A percentile compares a stretch with the other conserved stretches of the same genome.
Evolutionary conservation across 2,113 vertebrate species (phyloP).

Genomic region (Hydropotes inermis): DNA sequence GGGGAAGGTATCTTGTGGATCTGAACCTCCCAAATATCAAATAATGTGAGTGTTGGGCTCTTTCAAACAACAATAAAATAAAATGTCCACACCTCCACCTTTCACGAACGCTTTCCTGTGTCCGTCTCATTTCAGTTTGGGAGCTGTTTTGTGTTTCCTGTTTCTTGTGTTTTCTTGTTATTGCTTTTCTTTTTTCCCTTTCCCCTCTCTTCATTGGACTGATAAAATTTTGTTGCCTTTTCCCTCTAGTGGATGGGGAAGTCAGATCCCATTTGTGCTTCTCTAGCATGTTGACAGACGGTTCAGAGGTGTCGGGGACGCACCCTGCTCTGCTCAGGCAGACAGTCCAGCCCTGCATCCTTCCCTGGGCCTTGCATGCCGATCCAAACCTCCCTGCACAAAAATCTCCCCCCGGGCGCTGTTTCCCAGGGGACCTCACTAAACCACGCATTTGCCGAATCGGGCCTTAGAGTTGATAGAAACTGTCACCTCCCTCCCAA

Average conservation of each 20-base stretch:
- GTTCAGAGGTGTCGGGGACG: rapidly evolving
- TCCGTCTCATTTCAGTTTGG: neutral
- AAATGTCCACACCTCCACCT: neutral
- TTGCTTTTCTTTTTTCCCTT: neutral
- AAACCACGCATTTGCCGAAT: neutral
- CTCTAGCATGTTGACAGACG: neutral
- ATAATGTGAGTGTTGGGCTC: rapidly evolving
- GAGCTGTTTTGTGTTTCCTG: neutral
- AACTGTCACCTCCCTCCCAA: neutral
- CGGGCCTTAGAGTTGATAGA: rapidly evolving
- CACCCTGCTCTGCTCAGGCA: neutral
- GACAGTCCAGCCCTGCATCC: neutral
- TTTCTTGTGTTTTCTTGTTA: neutral
- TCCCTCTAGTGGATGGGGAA: neutral
- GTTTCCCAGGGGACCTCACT: neutral
- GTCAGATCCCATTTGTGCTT: neutral
- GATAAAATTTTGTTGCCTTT: no score
- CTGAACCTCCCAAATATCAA: neutral
- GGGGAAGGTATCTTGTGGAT: rapidly evolving
- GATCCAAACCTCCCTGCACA: neutral
- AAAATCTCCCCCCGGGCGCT: neutral
- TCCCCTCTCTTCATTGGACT: neutral
- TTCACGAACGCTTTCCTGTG: rapidly evolving
- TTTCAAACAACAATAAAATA: neutral
- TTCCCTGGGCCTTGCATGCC: rapidly evolving